phyloP scores from a whole-genome alignment of 2,888 invertebrate genomes.

The Caenorhabditis panamensis region DNA sequence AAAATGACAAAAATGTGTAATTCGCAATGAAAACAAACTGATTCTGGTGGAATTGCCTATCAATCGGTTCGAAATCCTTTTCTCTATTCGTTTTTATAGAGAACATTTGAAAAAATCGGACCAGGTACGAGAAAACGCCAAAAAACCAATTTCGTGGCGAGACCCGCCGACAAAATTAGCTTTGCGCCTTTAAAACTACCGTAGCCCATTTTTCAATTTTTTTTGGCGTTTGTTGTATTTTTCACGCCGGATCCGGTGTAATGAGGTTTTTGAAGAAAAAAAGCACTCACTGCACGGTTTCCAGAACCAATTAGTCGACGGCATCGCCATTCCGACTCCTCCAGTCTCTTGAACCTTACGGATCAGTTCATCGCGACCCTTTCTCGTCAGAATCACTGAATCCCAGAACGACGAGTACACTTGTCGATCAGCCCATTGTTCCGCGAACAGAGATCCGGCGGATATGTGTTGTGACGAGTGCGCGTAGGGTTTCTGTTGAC shows the following conservation, averaged over 20 bases:
- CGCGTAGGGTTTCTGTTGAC: conserved; percentile 40
- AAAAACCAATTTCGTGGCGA: no score
- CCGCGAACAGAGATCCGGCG: conserved; percentile 42
- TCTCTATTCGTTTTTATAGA: no score
- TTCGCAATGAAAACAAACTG: no score
- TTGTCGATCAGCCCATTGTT: conserved; percentile 35
- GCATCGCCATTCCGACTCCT: conserved; percentile 9
- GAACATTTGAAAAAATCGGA: no score
- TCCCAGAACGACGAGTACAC: conserved; percentile 63
- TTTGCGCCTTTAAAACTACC: no score
- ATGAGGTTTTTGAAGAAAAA: background rate
- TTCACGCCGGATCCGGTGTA: background rate
- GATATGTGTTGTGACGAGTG: conserved; percentile 21
- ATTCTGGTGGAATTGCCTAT: no score
- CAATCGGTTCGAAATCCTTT: no score
- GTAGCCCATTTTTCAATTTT: no score
- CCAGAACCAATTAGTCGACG: conserved; percentile 47
- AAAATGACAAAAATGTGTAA: no score
- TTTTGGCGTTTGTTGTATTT: no score
- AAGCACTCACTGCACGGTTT: conserved; percentile 43
- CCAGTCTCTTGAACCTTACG: background rate
- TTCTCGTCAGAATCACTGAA: conserved; percentile 42
- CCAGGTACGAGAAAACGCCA: no score
- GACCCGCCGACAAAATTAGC: no score
- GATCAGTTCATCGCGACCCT: conserved; percentile 17